Evolutionary conservation across 2,888 invertebrate genomes (phyloP), one percentile per base, ranked within the genome.

Genomic region (Drosophila dives): DNA sequence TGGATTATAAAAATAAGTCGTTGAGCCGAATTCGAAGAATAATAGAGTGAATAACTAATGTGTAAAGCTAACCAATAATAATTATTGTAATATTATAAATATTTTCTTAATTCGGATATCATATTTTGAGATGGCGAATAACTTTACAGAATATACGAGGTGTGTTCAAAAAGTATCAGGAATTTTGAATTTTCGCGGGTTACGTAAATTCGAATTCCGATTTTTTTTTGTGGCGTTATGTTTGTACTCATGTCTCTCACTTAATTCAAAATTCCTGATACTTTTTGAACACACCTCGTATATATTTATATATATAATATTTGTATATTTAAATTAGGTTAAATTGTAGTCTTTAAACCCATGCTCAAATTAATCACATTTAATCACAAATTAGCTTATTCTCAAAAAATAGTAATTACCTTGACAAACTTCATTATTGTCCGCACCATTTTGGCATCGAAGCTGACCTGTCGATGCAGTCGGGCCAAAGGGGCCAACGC

Each of bases 401-500:
- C 29, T 49, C 23, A 8, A 38, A 59, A 59, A 38, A 33, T 29
- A 40, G 4, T 63, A 82, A 74, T 83, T 81, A 89, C 86, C 87
- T 86, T 87, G 54, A 89, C 67, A 80, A 91, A 91, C 73, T 86
- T 91, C 71, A 90, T 81, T 29, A 91, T 71, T 40, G 73, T 65
- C 5, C 83, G 88, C 50, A 92, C 78, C 63, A 82, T 78, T 5
- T 68, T 65, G 40, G 71, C 56, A 36, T 75, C 77, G 32, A 91
- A 80, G 23, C 75, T 83, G 59, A 89, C 83, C 33, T 86, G 72
- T 2, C 83, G 77, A 42, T 78, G 86, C 4, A 92, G 94, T 67
- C 94, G 95, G 0, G 95, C 95, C 1, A 96, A 94, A 0, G 96
- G 96, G 1, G 96, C 96, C 72, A 96, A 90, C 3, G 95, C 95